Evolutionary conservation across 1,140 invertebrate genomes (phyloP).

Genomic region (Penaeus vannamei): DNA sequence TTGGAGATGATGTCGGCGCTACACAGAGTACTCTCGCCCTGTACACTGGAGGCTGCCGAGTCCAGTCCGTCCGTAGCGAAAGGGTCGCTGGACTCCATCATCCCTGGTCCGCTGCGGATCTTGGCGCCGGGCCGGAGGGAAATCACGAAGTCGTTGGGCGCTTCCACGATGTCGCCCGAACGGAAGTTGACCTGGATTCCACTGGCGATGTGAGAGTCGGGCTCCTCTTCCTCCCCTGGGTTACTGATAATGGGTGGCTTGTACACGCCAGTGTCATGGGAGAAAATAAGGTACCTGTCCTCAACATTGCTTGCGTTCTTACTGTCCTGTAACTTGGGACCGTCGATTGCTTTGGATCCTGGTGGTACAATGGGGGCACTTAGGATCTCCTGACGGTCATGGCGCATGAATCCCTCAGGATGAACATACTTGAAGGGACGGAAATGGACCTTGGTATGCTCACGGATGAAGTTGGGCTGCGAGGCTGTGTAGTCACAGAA

Average conservation of each 20-base stretch:
- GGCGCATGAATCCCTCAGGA: conserved; percentile 66
- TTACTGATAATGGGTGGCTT: conserved; percentile 26
- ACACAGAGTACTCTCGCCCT: no score
- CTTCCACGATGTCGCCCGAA: conserved; percentile 67
- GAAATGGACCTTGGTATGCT: conserved; percentile 87
- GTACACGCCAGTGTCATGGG: conserved; percentile 21
- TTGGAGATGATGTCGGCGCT: no score
- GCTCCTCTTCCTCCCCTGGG: conserved; percentile 18
- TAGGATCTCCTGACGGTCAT: conserved; percentile 63
- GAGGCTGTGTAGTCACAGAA: conserved; percentile 87
- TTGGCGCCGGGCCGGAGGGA: conserved; percentile 61
- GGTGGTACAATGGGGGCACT: conserved; percentile 45
- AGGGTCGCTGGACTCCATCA: neutral
- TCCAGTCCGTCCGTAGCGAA: conserved; percentile 8
- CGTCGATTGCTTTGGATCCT: conserved; percentile 26
- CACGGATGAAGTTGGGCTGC: conserved; percentile 83
- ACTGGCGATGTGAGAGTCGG: conserved; percentile 55
- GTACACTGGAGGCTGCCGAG: neutral
- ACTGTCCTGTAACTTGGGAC: conserved; percentile 22
- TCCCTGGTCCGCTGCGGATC: neutral
- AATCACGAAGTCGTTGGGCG: conserved; percentile 65
- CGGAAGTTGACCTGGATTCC: conserved; percentile 64
- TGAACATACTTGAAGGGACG: conserved; percentile 67
- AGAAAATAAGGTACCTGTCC: conserved; percentile 47
- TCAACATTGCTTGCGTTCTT: conserved; percentile 31